Conservation (phyloP, 2,113 vertebrate genomes). For the Gymnobelideus leadbeateri region DNA sequence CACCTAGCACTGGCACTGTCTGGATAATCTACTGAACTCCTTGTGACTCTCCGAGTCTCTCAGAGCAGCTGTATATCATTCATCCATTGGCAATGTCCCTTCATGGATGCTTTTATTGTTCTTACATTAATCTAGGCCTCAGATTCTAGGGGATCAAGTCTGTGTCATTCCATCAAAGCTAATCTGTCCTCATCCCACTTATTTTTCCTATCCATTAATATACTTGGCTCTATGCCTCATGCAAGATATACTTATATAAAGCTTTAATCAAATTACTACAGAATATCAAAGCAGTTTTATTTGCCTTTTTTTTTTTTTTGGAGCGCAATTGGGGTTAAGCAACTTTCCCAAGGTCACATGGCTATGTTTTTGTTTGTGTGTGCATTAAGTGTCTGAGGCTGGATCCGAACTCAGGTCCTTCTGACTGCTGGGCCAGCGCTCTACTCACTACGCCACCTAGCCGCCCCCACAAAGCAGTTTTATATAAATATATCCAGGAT, state of each 20-base stretch:
- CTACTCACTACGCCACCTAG: no score
- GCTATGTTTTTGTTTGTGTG: no score
- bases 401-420: no score
- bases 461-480: no score
- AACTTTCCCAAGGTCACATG: no score
- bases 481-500: neutral
- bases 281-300: neutral
- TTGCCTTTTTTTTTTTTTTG: no score
- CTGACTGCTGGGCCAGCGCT: no score
- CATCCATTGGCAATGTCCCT: neutral
- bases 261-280: neutral
- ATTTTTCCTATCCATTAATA: neutral
- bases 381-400: no score
- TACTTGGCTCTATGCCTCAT: neutral
- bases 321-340: no score
- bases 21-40: neutral
- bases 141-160: no score
- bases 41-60: neutral
- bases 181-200: neutral
- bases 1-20: neutral
- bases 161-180: neutral
- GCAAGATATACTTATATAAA: neutral
- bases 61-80: neutral
- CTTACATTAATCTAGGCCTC: neutral
- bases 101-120: neutral